Evolutionary conservation across 2,113 vertebrate species (phyloP), one percentile per base, ranked within the genome.

Genomic region (Tenebrosternarchus preto): DNA sequence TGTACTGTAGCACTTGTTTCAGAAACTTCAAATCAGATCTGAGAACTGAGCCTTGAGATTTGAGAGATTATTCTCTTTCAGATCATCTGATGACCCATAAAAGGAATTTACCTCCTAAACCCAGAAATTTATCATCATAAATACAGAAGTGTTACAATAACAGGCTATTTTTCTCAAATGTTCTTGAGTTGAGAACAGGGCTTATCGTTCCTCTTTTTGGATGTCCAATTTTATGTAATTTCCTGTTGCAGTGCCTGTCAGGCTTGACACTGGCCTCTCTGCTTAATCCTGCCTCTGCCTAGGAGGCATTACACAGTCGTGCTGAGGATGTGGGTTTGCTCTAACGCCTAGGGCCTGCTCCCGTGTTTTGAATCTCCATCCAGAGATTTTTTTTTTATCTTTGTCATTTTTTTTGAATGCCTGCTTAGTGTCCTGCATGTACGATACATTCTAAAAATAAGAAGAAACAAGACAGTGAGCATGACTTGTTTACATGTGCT

Each of bases 181-280:
- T 2, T 2, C 15, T 12, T 50, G 43, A 31, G 50, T 2, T 46
- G 68, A 53, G 59, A 76, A 29, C 73, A 50, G 20, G 16, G 46
- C 25, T 11, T 11, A 31, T 25, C 12, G 68, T 79, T 67, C 64
- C 33, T 69, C 29, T 66, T 73, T 24, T 82, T 71, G 53, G 55
- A 50, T 43, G 46, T 76, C 60, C 6, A 9, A 11, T 71, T 75
- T 84, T 17, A 33, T 79, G 72, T 61, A 76, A 72, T 82, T 85
- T 85, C 80, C 80, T 85, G 72, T 80, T 71, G 29, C 33, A 67
- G 29, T 20, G 27, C 43, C 61, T 55, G 27, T 17, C 25, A 7
- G 74, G 63, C 29, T 73, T n/a, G 73, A 66, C 53, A 73, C 43
- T 46, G 31, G 64, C 64, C 9, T 78, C 12, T 27, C n/a, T 25